Evolutionary conservation across 1,140 invertebrate genomes (phyloP).

Genomic region (Dolichoris vasculosae): DNA sequence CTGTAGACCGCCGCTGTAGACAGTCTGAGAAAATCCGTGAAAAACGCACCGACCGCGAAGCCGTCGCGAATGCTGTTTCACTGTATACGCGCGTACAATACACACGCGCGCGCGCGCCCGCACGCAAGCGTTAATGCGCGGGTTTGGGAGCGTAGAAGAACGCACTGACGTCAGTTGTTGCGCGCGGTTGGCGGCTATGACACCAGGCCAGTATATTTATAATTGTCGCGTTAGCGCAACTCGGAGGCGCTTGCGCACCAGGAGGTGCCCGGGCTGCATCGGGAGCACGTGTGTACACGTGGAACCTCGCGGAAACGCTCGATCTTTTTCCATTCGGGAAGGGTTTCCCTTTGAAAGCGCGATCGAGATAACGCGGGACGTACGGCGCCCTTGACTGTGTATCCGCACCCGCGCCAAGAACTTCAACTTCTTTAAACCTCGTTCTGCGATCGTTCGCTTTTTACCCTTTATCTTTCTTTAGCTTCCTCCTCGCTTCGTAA

Average conservation of each 20-base stretch:
- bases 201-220: conserved; percentile 35
- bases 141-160: neutral
- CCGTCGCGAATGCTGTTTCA: too few species aligned
- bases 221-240: conserved; percentile 13
- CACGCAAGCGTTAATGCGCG: neutral
- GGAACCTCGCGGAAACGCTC: too few species aligned
- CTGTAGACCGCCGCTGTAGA: too few species aligned
- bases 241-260: neutral
- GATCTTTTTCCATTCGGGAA: neutral
- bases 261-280: neutral
- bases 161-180: conserved; percentile 27
- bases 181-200: too few species aligned
- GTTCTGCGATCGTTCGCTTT: too few species aligned
- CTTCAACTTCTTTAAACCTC: too few species aligned
- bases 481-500: too few species aligned
- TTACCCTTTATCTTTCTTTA: too few species aligned
- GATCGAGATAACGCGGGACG: neutral
- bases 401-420: neutral
- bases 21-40: neutral
- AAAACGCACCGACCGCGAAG: neutral
- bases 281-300: neutral
- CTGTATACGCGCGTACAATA: neutral
- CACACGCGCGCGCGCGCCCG: neutral
- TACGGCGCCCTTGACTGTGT: neutral
- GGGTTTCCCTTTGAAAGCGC: neutral